Percentiles rank a stretch among this genome's conserved stretches.
These are phyloP conservation scores for Cepaea hortensis DNA, from an alignment of 2,888 invertebrate genomes.

Conservation along the genomic window DNA sequence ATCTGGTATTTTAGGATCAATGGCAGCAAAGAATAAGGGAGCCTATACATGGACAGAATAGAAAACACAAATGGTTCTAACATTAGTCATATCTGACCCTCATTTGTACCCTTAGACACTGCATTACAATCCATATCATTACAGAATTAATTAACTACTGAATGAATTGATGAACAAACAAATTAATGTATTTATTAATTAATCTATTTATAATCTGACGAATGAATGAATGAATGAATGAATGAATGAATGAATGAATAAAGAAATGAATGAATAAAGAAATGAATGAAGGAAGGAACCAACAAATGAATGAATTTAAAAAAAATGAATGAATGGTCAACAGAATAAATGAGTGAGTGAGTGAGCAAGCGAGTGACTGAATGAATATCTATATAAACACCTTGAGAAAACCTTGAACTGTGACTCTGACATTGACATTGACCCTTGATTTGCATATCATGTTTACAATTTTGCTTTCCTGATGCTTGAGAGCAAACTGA, in stretches of 20 bases:
- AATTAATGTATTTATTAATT: neutral
- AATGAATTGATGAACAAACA: too few relatives aligned
- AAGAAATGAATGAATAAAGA: neutral
- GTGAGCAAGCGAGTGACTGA: neutral
- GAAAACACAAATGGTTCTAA: neutral
- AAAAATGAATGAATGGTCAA: neutral
- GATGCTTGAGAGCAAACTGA: conserved; percentile 65
- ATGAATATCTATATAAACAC: conserved; percentile 50
- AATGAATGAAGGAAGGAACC: too few relatives aligned
- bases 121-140: too few relatives aligned
- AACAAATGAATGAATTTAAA: neutral
- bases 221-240: too few relatives aligned
- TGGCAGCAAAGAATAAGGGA: conserved; percentile 68
- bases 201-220: neutral
- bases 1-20: conserved; percentile 57
- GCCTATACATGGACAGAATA: conserved; percentile 58
- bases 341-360: neutral
- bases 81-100: neutral
- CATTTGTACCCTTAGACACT: too few relatives aligned
- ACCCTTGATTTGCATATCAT: conserved; percentile 69
- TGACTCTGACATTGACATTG: conserved; percentile 64
- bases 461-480: conserved; percentile 59
- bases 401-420: conserved; percentile 66
- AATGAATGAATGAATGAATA: too few relatives aligned
- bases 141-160: too few relatives aligned